Evolutionary conservation across 2,888 invertebrate genomes (phyloP), one percentile per base, ranked within the genome.

Genomic region (Platypus cylindrus): DNA sequence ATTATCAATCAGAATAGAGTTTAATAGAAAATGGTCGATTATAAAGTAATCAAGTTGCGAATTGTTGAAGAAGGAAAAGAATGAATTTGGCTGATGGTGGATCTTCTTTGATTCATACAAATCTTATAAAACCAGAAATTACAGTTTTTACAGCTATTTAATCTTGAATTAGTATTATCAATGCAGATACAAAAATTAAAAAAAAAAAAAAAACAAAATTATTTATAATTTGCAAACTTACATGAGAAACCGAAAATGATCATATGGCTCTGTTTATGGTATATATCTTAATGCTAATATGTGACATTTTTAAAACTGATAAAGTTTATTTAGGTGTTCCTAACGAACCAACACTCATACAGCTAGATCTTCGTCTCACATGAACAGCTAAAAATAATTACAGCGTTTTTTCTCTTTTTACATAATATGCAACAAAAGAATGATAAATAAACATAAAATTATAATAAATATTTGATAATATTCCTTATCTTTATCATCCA

Each of bases 361-460:
- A 57, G 55, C 62, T 62, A 56, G 62, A 63, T 49, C 62, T 58
- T 55, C 63, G 61, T 50, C 64, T 60, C 49, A 64, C 59, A 58
- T 58, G 62, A 47, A 65, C 57, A 54, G 64, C 65, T 65, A 62
- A 57, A 63, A 63, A 41, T 12, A 27, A 38, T 18, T 22, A 36
- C 27, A 36, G 38, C 27, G 17, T 35, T 36, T 32, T 17, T 32
- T 36, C n/a, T n/a, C n/a, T 27, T 14, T 13, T 27, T 27, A 27
- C 27, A 27, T 5, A 20, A n/a, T 13, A 27, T 27, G 27, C 27
- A 27, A 27, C 14, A 14, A 27, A 27, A 27, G 3, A 13, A 24
- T 11, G 12, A 12, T 24, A 24, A 24, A 24, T 24, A 24, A 24
- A 24, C 12, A 24, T 9, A 24, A n/a, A n/a, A 20, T 20, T 20